Percentiles rank a stretch among this genome's conserved stretches.
These are phyloP conservation scores for Trididemnum miniatum DNA, from an alignment of 23 tunicate genomes.

Conservation along the genomic window DNA sequence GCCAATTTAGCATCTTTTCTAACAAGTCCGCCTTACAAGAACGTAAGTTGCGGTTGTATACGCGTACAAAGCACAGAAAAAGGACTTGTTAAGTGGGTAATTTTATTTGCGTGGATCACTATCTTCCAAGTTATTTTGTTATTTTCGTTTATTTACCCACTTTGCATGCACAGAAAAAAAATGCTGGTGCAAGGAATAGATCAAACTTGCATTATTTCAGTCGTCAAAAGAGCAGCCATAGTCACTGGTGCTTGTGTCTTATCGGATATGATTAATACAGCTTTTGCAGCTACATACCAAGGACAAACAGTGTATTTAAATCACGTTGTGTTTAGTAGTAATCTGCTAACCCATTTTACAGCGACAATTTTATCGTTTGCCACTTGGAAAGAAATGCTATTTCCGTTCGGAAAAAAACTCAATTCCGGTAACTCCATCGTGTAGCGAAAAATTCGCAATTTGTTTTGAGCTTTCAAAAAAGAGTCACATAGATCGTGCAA, in stretches of 20 bases:
- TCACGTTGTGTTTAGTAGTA: slow-evolving; percentile 30
- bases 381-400: slow-evolving; percentile 31
- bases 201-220: neutral
- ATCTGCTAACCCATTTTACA: slow-evolving; percentile 17
- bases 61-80: neutral
- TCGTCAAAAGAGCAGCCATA: slow-evolving; percentile 20
- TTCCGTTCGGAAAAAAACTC: slow-evolving; percentile 12
- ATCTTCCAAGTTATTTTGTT: slow-evolving; percentile 4
- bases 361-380: slow-evolving; percentile 20
- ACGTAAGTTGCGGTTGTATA: neutral
- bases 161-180: slow-evolving; percentile 27
- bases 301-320: slow-evolving; percentile 12
- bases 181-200: slow-evolving; percentile 7
- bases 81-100: neutral
- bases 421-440: too few species aligned
- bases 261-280: slow-evolving; percentile 14
- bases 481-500: too few species aligned
- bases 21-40: slow-evolving; percentile 1
- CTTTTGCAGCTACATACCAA: slow-evolving; percentile 23
- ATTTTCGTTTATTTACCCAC: slow-evolving; percentile 23
- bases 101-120: neutral
- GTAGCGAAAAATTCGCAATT: too few species aligned
- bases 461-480: too few species aligned
- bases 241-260: slow-evolving; percentile 22
- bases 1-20: neutral